phyloP scores from a whole-genome alignment of 2,113 vertebrate species.

The Holacanthus passer region DNA sequence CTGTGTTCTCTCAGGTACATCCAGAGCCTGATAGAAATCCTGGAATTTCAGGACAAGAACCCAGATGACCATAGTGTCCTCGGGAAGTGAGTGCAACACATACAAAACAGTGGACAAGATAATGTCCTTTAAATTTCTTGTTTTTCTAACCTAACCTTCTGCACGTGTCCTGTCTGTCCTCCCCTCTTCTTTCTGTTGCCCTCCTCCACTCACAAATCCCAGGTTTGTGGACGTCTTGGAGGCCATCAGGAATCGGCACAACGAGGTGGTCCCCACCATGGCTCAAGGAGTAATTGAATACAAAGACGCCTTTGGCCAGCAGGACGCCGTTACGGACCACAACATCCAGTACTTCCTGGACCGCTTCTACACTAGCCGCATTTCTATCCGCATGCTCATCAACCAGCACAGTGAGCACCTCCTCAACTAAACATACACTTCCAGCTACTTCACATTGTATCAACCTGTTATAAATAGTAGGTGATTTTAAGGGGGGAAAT shows the following conservation, averaged over 20 bases:
- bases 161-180: background rate
- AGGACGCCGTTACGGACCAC: constrained; percentile 88
- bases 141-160: background rate
- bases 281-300: constrained; percentile 91
- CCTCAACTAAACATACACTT: background rate
- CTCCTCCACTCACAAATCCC: background rate
- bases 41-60: constrained; percentile 89
- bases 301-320: constrained; percentile 86
- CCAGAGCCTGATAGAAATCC: constrained; percentile 92
- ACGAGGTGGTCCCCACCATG: constrained; percentile 93
- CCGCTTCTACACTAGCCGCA: constrained; percentile 94
- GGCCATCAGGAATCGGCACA: constrained; percentile 91
- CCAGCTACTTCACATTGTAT: too few species aligned
- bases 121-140: too few species aligned
- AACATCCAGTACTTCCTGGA: constrained; percentile 95
- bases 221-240: constrained; percentile 89
- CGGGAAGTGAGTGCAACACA: constrained; percentile 83
- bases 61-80: constrained; percentile 87
- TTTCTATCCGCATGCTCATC: constrained; percentile 94
- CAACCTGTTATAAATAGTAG: background rate
- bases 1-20: constrained; percentile 83
- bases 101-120: background rate
- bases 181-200: background rate
- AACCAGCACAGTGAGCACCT: constrained; percentile 90
- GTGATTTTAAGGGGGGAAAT: too few species aligned